These are phyloP conservation scores for Lithophane ornitopus DNA, from an alignment of 2,888 invertebrate genomes.

Conservation along the genomic window DNA sequence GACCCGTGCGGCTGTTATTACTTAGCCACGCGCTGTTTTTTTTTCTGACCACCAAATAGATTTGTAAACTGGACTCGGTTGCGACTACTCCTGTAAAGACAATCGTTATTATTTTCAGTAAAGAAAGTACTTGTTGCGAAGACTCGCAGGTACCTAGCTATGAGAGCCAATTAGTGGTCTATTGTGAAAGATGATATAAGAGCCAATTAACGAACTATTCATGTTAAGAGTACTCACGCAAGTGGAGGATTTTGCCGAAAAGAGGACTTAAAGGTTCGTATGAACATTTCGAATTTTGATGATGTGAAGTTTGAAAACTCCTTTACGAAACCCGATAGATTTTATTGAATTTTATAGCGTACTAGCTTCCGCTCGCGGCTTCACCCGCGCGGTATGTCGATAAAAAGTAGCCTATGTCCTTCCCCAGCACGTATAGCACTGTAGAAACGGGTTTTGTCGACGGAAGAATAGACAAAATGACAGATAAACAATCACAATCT, in stretches of 20 bases:
- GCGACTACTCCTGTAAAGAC: neutral
- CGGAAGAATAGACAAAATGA: no score
- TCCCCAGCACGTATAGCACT: no score
- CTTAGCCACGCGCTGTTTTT: neutral
- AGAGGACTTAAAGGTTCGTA: neutral
- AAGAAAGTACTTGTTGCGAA: conserved; percentile 4
- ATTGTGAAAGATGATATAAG: conserved; percentile 38
- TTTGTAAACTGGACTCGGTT: neutral
- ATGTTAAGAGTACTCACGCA: neutral
- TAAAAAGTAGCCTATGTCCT: no score
- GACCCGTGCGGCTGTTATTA: no score
- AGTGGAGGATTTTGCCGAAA: conserved; percentile 1
- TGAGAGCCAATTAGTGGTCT: conserved; percentile 39
- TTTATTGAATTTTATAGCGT: neutral
- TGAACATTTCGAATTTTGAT: neutral
- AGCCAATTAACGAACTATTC: conserved; percentile 52
- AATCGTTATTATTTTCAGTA: neutral
- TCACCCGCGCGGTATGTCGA: no score
- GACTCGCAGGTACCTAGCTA: neutral
- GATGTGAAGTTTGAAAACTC: no score
- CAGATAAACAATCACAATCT: no score
- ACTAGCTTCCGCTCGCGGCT: no score
- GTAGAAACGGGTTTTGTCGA: no score
- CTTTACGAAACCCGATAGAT: neutral
- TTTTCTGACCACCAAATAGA: neutral